Conservation (phyloP, 2,888 invertebrate species). For the Xestoiulus laeticollis region DNA sequence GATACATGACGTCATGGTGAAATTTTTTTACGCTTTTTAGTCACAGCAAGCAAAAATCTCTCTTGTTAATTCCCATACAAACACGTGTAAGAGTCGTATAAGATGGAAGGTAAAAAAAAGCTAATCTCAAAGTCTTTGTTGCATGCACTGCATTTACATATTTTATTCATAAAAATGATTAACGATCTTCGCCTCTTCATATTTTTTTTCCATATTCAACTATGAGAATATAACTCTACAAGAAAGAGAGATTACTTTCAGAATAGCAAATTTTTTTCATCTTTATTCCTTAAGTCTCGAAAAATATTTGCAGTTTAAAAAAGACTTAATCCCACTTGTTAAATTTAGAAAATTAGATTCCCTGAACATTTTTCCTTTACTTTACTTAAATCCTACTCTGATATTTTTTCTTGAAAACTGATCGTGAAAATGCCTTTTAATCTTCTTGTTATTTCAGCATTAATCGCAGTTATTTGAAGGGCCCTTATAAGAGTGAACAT, state of each 20-base stretch:
- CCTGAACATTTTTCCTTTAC: too few species aligned
- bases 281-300: not conserved
- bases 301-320: not conserved
- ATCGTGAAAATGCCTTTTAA: not conserved
- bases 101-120: not conserved
- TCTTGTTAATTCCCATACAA: not conserved
- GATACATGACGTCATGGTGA: not conserved
- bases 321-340: not conserved
- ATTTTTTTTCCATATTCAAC: not conserved
- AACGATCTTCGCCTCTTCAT: conserved; percentile 45
- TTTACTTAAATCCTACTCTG: too few species aligned
- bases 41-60: too few species aligned
- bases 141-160: conserved; percentile 45
- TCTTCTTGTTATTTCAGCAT: not conserved
- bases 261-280: not conserved
- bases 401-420: too few species aligned
- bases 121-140: not conserved
- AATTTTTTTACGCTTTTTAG: not conserved
- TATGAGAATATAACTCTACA: not conserved
- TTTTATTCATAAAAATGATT: conserved; percentile 51
- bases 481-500: not conserved
- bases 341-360: not conserved
- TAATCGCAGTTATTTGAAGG: not conserved
- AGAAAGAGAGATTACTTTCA: not conserved
- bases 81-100: not conserved